These are phyloP conservation scores for Wasmannia auropunctata DNA, from an alignment of 1,140 invertebrate species.

Conservation along the genomic window DNA sequence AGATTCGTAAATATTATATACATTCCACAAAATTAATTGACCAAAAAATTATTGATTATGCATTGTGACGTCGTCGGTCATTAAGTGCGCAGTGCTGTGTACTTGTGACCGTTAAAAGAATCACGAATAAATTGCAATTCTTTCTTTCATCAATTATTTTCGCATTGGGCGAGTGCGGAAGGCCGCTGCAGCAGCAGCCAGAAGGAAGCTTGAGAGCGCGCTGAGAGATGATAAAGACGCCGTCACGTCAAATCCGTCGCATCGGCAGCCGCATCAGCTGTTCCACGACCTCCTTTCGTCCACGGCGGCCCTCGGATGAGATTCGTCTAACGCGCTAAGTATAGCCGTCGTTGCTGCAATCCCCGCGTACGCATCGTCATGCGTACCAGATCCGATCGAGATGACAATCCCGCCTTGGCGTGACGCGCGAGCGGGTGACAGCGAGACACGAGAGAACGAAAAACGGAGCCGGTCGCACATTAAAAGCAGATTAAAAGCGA, in stretches of 20 bases:
- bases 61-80: neutral
- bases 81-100: neutral
- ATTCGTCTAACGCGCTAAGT: constrained; percentile 79
- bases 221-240: neutral
- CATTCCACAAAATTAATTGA: neutral
- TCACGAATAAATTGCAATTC: neutral
- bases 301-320: constrained; percentile 73
- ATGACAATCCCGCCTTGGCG: constrained; percentile 4
- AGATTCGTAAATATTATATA: neutral
- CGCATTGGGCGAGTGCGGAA: neutral
- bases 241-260: constrained; percentile 36
- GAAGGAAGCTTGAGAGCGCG: constrained; percentile 6
- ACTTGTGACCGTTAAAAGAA: neutral
- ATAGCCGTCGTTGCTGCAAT: constrained; percentile 76
- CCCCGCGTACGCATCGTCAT: constrained; percentile 52
- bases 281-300: constrained; percentile 78
- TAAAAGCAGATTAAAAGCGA: constrained; percentile 49
- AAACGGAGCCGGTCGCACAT: constrained; percentile 37
- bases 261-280: constrained; percentile 67
- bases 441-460: constrained; percentile 56
- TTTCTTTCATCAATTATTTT: neutral
- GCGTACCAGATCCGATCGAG: constrained; percentile 52
- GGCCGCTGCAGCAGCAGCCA: no score
- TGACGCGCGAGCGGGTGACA: no score
- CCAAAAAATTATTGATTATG: neutral